Percentiles rank a stretch among this genome's conserved stretches.
Evolutionary conservation across 1,140 invertebrate genomes (phyloP).

Genomic region (Rhagoletis pomonella): DNA sequence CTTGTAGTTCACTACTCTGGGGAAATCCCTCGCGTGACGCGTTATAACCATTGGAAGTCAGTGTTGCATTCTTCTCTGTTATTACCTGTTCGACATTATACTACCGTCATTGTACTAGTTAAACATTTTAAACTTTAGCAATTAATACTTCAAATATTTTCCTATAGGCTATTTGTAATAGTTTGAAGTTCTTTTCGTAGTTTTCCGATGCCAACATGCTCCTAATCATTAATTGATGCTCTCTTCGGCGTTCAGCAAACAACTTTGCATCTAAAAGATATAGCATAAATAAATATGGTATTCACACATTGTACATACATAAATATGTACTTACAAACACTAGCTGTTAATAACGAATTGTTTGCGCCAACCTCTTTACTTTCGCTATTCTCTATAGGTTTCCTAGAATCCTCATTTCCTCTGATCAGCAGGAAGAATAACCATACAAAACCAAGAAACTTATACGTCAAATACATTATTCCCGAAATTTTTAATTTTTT

Average conservation of each 20-base stretch:
- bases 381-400: not conserved
- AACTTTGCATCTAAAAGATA: conserved; percentile 45
- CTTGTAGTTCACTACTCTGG: conserved; percentile 4
- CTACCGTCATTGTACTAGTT: not conserved
- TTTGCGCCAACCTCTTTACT: not conserved
- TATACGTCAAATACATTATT: too few species aligned
- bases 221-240: conserved; percentile 49
- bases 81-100: not conserved
- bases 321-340: conserved; percentile 9
- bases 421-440: not conserved
- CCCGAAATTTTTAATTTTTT: too few species aligned
- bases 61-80: not conserved
- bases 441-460: not conserved
- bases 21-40: conserved; percentile 47
- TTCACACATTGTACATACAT: not conserved
- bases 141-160: conserved; percentile 55
- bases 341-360: not conserved
- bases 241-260: conserved; percentile 39
- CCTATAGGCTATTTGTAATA: conserved; percentile 42
- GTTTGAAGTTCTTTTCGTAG: conserved; percentile 56
- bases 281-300: too few species aligned
- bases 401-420: not conserved
- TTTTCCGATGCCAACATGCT: conserved; percentile 20
- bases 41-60: not conserved
- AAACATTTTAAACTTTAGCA: not conserved